Base-by-base conservation (phyloP, 2,888 invertebrate species). In the Agonum fuliginosum region DNA sequence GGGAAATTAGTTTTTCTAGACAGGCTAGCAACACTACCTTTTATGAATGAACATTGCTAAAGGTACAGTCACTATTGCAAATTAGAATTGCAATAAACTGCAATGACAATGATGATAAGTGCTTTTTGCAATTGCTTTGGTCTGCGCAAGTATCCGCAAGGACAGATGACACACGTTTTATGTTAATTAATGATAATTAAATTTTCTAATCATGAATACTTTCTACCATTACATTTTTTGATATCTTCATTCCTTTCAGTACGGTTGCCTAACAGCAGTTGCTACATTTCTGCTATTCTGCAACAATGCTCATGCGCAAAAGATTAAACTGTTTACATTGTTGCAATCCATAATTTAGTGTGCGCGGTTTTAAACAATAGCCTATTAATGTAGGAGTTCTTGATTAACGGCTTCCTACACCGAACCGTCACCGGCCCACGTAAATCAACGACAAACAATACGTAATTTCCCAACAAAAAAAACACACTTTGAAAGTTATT, bases 21-120 rank as follows among this genome's bases (percentile, higher is more conserved):
- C 10, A 10, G 37, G 10, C 62, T 41, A 46, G 19, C 54, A n/a
- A 54, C 48, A 48, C n/a, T 46, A 27, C 54, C 70, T 14, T 77
- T 77, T 77, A 77, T 77, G 77, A 77, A 77, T 77, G 77, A 77
- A 77, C 69, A 70, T 77, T 70, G 14, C 54, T 58, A 41, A 43
- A n/a, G 6, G 27, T 70, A 34, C 19, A 58, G 70, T 77, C 77
- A 77, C 51, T 70, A 51, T 70, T 58, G 41, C 37, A 77, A n/a
- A 77, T 77, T 77, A 77, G 43, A 77, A 58, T 54, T 77, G 69
- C 76, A 73, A 41, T 73, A 73, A 73, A 73, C 22, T 58, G 51
- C 58, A 75, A 67, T 75, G 54, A 70, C 77, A 54, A 58, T 77
- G 70, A 58, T 73, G 73, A 54, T 70, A 37, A 43, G 74, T 74